Conservation (phyloP, 2,113 vertebrate species). For the Epinephelus fuscoguttatus region DNA sequence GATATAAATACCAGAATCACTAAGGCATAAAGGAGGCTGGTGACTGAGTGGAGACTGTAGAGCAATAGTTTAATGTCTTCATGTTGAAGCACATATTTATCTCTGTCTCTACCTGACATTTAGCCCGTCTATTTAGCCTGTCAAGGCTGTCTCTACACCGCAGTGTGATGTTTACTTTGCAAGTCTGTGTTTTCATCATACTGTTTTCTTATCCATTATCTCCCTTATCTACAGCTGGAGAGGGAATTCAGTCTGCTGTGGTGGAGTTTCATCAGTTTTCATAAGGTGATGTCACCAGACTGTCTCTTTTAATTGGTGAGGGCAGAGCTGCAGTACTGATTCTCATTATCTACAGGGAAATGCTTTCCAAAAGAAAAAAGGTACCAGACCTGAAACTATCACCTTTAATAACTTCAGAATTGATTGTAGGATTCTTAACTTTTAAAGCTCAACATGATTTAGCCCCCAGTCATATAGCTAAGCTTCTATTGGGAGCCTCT, state of each 20-base stretch:
- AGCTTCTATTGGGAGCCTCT: too few species aligned
- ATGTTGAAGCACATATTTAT: slow-evolving; percentile 24
- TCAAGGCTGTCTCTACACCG: not conserved
- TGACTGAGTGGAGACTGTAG: not conserved
- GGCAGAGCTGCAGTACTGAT: not conserved
- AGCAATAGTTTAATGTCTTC: not conserved
- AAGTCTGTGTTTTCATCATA: not conserved
- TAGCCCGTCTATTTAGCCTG: slow-evolving; percentile 18
- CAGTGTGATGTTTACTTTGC: slow-evolving; percentile 6
- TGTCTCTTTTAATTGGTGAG: not conserved
- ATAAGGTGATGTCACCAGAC: not conserved
- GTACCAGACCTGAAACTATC: not conserved
- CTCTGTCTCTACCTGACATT: slow-evolving; percentile 17
- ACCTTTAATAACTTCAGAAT: not conserved
- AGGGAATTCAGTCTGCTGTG: slow-evolving; percentile 17
- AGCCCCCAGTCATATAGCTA: too few species aligned
- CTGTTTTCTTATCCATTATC: slow-evolving; percentile 1
- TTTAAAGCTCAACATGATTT: too few species aligned
- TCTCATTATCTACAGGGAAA: not conserved
- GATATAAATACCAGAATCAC: slow-evolving; percentile 25
- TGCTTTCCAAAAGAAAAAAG: slow-evolving; percentile 1
- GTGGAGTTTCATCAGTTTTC: slow-evolving; percentile 12
- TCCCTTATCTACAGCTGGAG: slow-evolving; percentile 7
- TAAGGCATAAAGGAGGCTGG: not conserved
- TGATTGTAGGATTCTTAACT: too few species aligned